These are phyloP conservation scores for Nymphalis polychloros DNA, from an alignment of 2,888 invertebrate genomes.

Conservation along the genomic window DNA sequence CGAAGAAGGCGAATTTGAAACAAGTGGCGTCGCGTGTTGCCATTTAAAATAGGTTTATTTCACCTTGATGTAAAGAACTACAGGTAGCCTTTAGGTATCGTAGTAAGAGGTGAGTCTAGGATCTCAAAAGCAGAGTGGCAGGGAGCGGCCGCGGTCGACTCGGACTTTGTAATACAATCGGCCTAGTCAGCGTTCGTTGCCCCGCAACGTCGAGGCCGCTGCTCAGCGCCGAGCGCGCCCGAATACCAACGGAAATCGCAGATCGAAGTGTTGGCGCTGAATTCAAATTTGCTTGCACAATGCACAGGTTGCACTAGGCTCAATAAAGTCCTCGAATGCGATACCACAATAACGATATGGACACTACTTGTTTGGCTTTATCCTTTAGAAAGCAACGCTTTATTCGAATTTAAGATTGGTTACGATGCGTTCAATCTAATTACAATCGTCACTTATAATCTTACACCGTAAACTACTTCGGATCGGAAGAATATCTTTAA, in stretches of 20 bases:
- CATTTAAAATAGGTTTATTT: constrained; percentile 52
- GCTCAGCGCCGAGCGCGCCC: constrained; percentile 49
- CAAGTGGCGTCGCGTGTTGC: constrained; percentile 37
- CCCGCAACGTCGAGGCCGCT: constrained; percentile 72
- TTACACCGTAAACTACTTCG: too few species aligned
- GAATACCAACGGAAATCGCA: constrained; percentile 61
- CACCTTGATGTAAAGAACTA: constrained; percentile 74
- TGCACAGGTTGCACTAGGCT: constrained; percentile 27
- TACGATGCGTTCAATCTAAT: too few species aligned
- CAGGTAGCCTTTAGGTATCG: constrained; percentile 61
- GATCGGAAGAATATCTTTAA: too few species aligned
- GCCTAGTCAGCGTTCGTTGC: constrained; percentile 81
- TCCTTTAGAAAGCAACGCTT: too few species aligned
- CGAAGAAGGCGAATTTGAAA: constrained; percentile 12
- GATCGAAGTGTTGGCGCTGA: constrained; percentile 39
- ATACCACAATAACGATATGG: too few species aligned
- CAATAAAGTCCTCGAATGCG: neutral
- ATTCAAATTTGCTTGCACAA: constrained; percentile 38
- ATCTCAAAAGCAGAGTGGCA: constrained; percentile 75
- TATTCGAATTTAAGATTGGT: too few species aligned
- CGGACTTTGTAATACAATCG: constrained; percentile 81
- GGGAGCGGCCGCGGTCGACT: constrained; percentile 74
- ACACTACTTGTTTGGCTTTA: too few species aligned
- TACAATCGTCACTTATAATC: too few species aligned
- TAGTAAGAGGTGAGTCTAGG: constrained; percentile 77